Evolutionary conservation across 2,888 invertebrate genomes (phyloP), one percentile per base, ranked within the genome.

Genomic region (Nasonia oneida): DNA sequence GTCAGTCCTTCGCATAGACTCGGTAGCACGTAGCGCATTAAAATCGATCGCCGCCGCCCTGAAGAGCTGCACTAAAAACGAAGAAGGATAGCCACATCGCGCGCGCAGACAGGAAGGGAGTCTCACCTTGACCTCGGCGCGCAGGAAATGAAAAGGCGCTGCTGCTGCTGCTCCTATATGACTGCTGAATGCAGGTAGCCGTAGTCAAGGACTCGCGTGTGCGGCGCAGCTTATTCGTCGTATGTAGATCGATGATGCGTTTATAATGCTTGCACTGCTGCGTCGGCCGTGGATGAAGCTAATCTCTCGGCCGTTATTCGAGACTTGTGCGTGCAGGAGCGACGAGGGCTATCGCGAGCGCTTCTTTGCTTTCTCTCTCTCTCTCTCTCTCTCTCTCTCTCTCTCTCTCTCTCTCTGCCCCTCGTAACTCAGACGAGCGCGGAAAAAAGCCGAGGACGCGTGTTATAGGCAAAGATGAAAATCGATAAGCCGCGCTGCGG

Each of bases 61-160:
- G 47, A 18, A 75, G 61, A 61, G 42, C n/a, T 18, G 33, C 47
- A 79, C 61, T 76, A 82, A 61, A 74, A 74, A 18, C 18, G 73
- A 64, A 3, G 37, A 39, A 78, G 23, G 77, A 78, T 23, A 74
- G 37, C 50, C 50, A 80, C 15, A 18, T 15, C 75, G 70, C 47
- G 47, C 47, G 33, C 0, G 14, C 42, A 47, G 33, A 14, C 47
- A 39, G 53, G 33, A 37, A 57, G 42, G 29, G 53, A 50, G 53
- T n/a, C 14, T 47, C 37, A 33, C 86, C 86, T 86, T 86, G 86
- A 83, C 86, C 85, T 47, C 74, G 76, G 64, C 57, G 76, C 77
- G 76, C 70, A 84, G 87, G 87, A 87, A 87, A 87, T 85, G 87
- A 86, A 86, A 88, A 89, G 88, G 85, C 85, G 86, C 85, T 53